Base-by-base conservation (phyloP, 2,797 vertebrate species). In the Apodemus agrarius region DNA sequence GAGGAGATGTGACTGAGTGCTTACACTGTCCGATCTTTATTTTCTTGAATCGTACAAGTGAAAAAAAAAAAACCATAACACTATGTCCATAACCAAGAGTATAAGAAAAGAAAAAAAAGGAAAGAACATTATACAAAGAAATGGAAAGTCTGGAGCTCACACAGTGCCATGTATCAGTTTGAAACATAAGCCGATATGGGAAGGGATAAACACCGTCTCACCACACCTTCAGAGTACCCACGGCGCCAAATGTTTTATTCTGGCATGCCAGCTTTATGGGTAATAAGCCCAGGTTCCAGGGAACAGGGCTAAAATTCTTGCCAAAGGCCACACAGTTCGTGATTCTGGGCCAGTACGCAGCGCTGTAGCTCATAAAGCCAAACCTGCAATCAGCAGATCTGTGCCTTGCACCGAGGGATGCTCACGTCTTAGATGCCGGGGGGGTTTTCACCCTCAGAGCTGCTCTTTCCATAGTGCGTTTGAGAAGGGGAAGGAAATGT, bases 151-250 rank as follows among this genome's bases (percentile, higher is more conserved):
- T 54, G 57, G 49, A 79, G 59, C 81, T 91, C 76, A 59, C 10
- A 11, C 82, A 61, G 61, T 84, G 72, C 65, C 16, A 57, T 57
- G 74, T 43, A 43, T 91, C 95, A 94, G 19, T 59, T 9, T 26
- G 59, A 91, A 96, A 29, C 57, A 37, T 43, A 93, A 91, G 84
- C 40, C 24, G 26, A 26, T 80, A 76, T 22, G 2, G 13, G 40
- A 75, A 81, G n/a, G 61, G 82, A 74, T 31, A 2, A 76, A 49
- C 26, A 81, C 21, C 43, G 34, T 84, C 14, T 85, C 79, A 84
- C 4, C 17, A 5, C 31, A 91, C 54, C 83, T 95, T 97, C 63
- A 87, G 59, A 92, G 83, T 76, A 87, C 89, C 93, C 90, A 93
- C 85, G n/a, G 74, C n/a, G 52, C 3, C 59, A 65, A 79, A 22